Base-by-base conservation (phyloP, 35 echinoderm and acorn worm genomes). In the Heliocidaris tuberculata region DNA sequence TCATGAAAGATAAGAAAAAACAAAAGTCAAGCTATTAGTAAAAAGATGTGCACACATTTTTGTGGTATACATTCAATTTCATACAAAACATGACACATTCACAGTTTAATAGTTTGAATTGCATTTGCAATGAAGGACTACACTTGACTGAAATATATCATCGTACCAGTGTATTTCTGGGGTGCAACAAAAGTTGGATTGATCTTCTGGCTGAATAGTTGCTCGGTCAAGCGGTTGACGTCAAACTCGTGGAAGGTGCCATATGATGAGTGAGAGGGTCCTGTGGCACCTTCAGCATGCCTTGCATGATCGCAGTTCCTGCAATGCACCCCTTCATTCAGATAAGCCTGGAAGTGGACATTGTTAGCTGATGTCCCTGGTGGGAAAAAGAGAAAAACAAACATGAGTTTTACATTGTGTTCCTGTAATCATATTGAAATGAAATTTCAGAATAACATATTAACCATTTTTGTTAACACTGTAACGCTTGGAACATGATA, bases 331-430 rank as follows among this genome's bases (percentile, higher is more conserved):
- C 96, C 95, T 24, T 97, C 95, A 60, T 94, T 13, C 10, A 97
- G 95, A 56, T 97, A 97, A 47, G 97, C 95, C 60, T 97, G 95
- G 59, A 96, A 97, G 86, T 97, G 95, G 12, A 95, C 47, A 56
- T 93, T 60, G 87, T 94, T 97, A 12, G 96, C 96, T 86, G 42
- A 13, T 6, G 94, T 94, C 17, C 95, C 95, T 96, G 96, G 29
- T 11, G 89, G 61, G 9, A 31, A 35, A n/a, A 60, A 88, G 4
- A 7, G 32, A 88, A 1, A 31, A 88, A 48, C 6, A 10, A 42
- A 42, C 35, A 42, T 1, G 35, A 42, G 35, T 42, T 0, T 42
- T 42, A 42, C 35, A 42, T 42, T 42, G 0, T 42, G 1, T 42
- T 42, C 35, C 35, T 42, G 0, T 48, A 32, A 19, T 13, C 16